Evolutionary conservation across 2,797 vertebrate genomes (phyloP).

Genomic region (Cyprinella venusta): DNA sequence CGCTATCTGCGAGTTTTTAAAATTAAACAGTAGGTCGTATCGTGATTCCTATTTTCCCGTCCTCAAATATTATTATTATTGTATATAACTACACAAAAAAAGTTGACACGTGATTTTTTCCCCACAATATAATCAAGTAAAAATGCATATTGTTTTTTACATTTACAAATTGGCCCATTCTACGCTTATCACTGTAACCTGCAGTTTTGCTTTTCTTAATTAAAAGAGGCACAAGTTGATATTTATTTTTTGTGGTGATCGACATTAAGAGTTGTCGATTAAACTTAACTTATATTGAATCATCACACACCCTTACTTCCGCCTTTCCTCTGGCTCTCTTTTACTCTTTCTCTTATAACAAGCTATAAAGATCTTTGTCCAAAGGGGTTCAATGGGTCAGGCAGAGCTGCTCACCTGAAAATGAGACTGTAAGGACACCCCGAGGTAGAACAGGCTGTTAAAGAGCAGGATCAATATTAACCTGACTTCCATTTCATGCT

Average conservation of each 20-base stretch:
- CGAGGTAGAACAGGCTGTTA: conserved; percentile 88
- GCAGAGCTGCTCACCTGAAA: conserved; percentile 79
- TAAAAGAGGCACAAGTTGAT: background rate
- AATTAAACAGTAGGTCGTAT: background rate
- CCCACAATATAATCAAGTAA: no score
- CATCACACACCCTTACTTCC: background rate
- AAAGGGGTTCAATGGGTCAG: conserved; percentile 62
- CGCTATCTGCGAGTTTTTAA: background rate
- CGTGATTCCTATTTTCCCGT: background rate
- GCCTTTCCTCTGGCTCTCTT: background rate
- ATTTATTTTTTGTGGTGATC: no score
- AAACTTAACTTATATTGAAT: conserved; percentile 6
- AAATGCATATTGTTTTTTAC: background rate
- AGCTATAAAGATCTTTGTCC: conserved; percentile 70
- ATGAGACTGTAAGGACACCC: conserved; percentile 92
- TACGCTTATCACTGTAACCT: background rate
- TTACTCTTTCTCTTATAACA: conserved; percentile 53
- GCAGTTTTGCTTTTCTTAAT: background rate
- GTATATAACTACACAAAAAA: no score
- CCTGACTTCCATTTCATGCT: conserved; percentile 99
- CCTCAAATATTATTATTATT: background rate
- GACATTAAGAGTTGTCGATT: background rate
- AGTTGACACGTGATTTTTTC: no score
- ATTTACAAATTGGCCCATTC: background rate
- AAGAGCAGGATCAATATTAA: conserved; percentile 99